A percentile compares a stretch with the other conserved stretches of the same genome.
phyloP scores from a whole-genome alignment of 2,113 vertebrate genomes.

The Phaethornis superciliosus region DNA sequence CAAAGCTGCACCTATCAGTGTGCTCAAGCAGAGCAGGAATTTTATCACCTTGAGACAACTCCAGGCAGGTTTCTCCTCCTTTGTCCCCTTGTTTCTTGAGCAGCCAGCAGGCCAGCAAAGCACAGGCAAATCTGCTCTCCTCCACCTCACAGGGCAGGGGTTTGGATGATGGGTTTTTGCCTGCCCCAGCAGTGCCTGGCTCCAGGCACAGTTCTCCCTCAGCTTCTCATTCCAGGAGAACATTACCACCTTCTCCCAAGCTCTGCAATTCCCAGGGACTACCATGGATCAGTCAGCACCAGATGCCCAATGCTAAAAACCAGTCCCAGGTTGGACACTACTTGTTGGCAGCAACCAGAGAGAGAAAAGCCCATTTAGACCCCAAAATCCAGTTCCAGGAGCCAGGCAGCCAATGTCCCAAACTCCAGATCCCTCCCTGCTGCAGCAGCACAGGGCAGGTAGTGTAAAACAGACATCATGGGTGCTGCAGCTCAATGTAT shows the following conservation, averaged over 20 bases:
- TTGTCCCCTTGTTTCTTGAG: neutral
- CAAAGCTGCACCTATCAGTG: fast-evolving
- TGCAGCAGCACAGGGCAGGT: fast-evolving
- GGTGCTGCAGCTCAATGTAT: too few species aligned
- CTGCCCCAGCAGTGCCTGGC: neutral
- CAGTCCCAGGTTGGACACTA: fast-evolving
- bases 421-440: neutral
- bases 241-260: fast-evolving
- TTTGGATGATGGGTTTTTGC: neutral
- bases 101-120: neutral
- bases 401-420: neutral
- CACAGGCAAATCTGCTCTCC: fast-evolving
- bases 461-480: too few species aligned
- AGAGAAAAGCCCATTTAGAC: neutral
- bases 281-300: fast-evolving
- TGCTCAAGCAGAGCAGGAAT: neutral
- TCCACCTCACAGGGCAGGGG: fast-evolving
- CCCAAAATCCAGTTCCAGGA: neutral
- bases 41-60: neutral
- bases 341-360: neutral
- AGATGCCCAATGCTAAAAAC: neutral
- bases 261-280: neutral
- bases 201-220: neutral
- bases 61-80: neutral
- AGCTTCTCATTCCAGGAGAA: fast-evolving